Evolutionary conservation across 2,113 vertebrate species (phyloP).

Genomic region (Nothoprocta perdicaria): DNA sequence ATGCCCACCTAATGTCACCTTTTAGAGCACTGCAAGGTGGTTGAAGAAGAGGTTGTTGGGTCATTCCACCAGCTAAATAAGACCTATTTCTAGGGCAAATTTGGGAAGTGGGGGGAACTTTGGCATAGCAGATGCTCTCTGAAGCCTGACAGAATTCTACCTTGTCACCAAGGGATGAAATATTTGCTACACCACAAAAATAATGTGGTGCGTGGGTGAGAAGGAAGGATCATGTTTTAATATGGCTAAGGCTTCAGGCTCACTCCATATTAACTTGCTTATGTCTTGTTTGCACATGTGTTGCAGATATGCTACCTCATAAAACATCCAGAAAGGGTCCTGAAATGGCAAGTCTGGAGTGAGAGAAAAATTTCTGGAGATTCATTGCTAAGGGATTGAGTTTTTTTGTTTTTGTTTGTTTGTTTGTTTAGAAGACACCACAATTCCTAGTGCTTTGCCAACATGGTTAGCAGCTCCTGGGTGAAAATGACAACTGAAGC

Average conservation of each 20-base stretch:
- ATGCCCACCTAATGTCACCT: background rate
- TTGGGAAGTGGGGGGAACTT: background rate
- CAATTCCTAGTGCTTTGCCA: background rate
- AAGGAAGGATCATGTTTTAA: background rate
- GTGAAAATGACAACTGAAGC: conserved; percentile 5
- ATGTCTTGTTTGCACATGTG: background rate
- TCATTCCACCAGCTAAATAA: background rate
- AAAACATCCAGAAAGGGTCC: background rate
- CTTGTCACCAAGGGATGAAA: background rate
- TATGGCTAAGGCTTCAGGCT: background rate
- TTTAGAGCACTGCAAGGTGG: background rate
- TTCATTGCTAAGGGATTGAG: background rate
- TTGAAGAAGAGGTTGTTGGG: background rate
- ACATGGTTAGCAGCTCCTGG: background rate
- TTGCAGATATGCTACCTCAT: background rate
- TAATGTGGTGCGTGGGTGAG: background rate
- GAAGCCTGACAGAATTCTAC: background rate
- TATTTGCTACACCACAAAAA: rapidly evolving
- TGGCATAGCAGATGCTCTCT: background rate
- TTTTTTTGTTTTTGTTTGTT: background rate
- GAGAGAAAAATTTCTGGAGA: background rate
- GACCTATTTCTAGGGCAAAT: background rate
- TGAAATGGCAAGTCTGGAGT: background rate
- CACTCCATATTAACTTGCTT: background rate
- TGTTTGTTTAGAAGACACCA: background rate